Evolutionary conservation across 2,888 invertebrate genomes (phyloP).

Genomic region (Aquatica leii): DNA sequence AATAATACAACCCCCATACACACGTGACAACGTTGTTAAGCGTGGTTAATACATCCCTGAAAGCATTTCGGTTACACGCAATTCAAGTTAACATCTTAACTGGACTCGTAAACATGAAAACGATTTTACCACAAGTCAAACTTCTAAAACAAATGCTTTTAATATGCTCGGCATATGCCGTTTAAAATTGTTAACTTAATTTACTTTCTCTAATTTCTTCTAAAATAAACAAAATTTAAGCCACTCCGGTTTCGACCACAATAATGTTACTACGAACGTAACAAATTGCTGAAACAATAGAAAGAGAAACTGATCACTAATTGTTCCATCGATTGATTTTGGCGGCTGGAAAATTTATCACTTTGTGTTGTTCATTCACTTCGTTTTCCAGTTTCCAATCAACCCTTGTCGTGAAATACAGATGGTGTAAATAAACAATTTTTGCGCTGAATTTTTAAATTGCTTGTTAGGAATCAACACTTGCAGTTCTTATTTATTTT

Average conservation of each 20-base stretch:
- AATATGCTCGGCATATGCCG: slow-evolving; percentile 4
- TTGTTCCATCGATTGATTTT: slow-evolving; percentile 29
- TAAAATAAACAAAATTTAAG: slow-evolving; percentile 18
- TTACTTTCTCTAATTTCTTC: slow-evolving; percentile 13
- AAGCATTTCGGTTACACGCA: slow-evolving; percentile 31
- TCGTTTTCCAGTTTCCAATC: slow-evolving; percentile 32
- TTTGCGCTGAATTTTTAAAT: slow-evolving; percentile 15
- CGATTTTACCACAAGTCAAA: slow-evolving; percentile 16
- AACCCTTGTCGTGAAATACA: slow-evolving; percentile 34
- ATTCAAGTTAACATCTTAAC: slow-evolving; percentile 32
- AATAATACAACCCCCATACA: slow-evolving; percentile 28
- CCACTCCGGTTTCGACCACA: slow-evolving; percentile 15
- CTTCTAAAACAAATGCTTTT: slow-evolving; percentile 16
- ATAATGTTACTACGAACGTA: slow-evolving; percentile 18
- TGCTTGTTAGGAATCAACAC: background rate
- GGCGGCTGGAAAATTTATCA: slow-evolving; percentile 25
- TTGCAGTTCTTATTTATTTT: background rate
- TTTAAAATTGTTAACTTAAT: background rate
- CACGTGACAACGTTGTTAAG: slow-evolving; percentile 32
- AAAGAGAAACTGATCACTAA: slow-evolving; percentile 31
- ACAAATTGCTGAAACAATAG: slow-evolving; percentile 30
- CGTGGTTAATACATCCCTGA: slow-evolving; percentile 29
- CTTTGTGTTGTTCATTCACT: slow-evolving; percentile 1
- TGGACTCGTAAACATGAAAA: slow-evolving; percentile 30
- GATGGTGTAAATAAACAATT: slow-evolving; percentile 39